Evolutionary conservation across 2,888 invertebrate species (phyloP).

Genomic region (Pyrochroa serraticornis): DNA sequence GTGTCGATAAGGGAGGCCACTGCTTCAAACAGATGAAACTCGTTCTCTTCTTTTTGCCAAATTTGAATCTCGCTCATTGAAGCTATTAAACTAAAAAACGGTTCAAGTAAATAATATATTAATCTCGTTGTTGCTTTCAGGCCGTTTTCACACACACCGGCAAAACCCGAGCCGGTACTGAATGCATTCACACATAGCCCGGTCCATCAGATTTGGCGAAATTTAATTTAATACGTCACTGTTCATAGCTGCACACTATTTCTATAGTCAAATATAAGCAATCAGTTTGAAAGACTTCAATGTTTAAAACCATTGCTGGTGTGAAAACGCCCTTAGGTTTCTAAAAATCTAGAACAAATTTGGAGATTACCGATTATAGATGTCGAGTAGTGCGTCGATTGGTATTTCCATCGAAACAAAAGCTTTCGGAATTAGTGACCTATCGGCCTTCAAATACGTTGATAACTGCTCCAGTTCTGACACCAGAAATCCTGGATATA

Average conservation of each 20-base stretch:
- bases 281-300: too few relatives aligned
- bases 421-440: slow-evolving; percentile 77
- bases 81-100: slow-evolving; percentile 67
- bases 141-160: too few relatives aligned
- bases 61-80: slow-evolving; percentile 59
- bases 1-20: slow-evolving; percentile 74
- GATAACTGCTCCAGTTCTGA: slow-evolving; percentile 75
- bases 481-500: slow-evolving; percentile 71
- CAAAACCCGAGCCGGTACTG: too few relatives aligned
- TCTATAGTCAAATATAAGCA: too few relatives aligned
- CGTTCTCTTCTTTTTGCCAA: slow-evolving; percentile 85
- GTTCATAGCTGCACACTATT: too few relatives aligned
- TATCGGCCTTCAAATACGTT: slow-evolving; percentile 74
- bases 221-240: too few relatives aligned
- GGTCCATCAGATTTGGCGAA: too few relatives aligned
- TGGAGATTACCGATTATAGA: slow-evolving; percentile 75
- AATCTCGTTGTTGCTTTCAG: too few relatives aligned
- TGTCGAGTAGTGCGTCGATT: slow-evolving; percentile 77
- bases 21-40: slow-evolving; percentile 82
- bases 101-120: not conserved
- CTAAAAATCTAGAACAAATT: too few relatives aligned
- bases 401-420: slow-evolving; percentile 79
- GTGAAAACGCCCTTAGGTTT: too few relatives aligned
- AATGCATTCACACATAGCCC: too few relatives aligned
- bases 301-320: too few relatives aligned